Conservation (phyloP, 2,888 invertebrate genomes). For the Orthosia incerta region DNA sequence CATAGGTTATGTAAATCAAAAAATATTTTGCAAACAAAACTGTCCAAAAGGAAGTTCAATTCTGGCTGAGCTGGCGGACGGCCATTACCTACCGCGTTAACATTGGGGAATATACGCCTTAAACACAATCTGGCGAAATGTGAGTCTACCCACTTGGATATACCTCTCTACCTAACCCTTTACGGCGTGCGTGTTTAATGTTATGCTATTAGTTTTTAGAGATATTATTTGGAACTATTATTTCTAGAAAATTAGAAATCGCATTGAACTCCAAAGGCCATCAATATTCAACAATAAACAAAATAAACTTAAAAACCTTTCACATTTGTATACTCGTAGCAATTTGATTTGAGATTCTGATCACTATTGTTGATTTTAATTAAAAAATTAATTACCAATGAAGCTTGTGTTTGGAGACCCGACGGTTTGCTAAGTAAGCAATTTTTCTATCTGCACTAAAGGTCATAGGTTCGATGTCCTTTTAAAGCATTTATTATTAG, state of each 20-base stretch:
- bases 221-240: not conserved
- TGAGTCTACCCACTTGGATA: too few relatives aligned
- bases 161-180: too few relatives aligned
- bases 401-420: not conserved
- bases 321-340: conserved; percentile 49
- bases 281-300: conserved; percentile 27
- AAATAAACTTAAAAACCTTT: conserved; percentile 7
- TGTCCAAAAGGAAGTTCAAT: too few relatives aligned
- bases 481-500: not conserved
- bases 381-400: conserved; percentile 22
- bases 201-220: too few relatives aligned
- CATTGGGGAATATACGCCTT: too few relatives aligned
- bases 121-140: too few relatives aligned
- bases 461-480: not conserved
- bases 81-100: too few relatives aligned
- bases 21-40: too few relatives aligned
- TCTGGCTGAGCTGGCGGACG: too few relatives aligned
- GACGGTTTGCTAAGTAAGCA: not conserved
- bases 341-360: conserved; percentile 36
- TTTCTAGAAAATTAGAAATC: not conserved
- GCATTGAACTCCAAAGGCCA: not conserved
- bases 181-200: too few relatives aligned
- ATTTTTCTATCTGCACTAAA: conserved; percentile 4
- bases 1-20: too few relatives aligned
- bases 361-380: conserved; percentile 41